Conservation (phyloP, 37 sponge, comb jelly and placozoan genomes). For the Amphimedon queenslandica region DNA sequence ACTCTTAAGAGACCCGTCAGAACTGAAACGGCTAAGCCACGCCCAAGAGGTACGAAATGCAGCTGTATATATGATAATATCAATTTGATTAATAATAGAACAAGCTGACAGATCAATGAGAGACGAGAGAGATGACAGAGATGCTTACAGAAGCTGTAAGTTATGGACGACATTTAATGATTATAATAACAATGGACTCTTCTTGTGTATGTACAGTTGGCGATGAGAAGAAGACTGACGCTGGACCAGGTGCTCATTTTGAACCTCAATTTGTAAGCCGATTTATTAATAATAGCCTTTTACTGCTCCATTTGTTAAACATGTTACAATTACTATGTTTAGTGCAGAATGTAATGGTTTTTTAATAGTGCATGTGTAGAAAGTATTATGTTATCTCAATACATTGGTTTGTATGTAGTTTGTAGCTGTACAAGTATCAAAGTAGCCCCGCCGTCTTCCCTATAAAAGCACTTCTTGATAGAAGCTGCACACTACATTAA, state of each 20-base stretch:
- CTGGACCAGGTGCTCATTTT: slow-evolving; percentile 53
- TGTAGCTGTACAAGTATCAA: not conserved
- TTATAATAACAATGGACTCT: not conserved
- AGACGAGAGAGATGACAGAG: slow-evolving; percentile 69
- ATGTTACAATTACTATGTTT: too few relatives aligned
- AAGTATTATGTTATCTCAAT: too few relatives aligned
- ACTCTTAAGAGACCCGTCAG: slow-evolving; percentile 88
- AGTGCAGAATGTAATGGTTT: too few relatives aligned
- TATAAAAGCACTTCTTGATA: slow-evolving; percentile 2
- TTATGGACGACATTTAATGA: not conserved
- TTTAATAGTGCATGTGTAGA: too few relatives aligned
- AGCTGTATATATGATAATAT: not conserved
- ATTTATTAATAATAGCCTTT: too few relatives aligned
- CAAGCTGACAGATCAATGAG: slow-evolving; percentile 39
- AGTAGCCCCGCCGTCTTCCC: not conserved
- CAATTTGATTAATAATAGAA: slow-evolving; percentile 5
- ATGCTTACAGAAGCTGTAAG: slow-evolving; percentile 44
- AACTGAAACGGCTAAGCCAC: slow-evolving; percentile 61
- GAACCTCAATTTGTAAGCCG: slow-evolving; percentile 66
- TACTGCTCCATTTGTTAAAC: too few relatives aligned
- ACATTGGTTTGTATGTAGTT: too few relatives aligned
- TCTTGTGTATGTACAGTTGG: not conserved
- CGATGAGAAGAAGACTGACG: slow-evolving; percentile 31
- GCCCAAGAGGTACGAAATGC: slow-evolving; percentile 50
- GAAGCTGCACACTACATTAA: not conserved